Evolutionary conservation across 2,888 invertebrate genomes (phyloP).

Genomic region (Pachydiplax longipennis): DNA sequence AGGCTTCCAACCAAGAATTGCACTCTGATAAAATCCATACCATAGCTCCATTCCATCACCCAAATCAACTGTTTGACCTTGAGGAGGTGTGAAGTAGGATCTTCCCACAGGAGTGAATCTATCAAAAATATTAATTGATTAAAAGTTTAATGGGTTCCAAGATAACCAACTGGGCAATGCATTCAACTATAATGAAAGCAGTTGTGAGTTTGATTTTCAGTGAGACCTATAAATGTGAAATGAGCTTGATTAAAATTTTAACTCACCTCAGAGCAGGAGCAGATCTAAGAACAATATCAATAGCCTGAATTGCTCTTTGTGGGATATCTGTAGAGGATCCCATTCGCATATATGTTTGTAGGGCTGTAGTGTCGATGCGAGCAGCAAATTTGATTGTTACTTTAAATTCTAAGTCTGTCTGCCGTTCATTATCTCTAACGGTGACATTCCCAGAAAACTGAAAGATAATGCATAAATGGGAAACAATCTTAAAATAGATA

Average conservation of each 20-base stretch:
- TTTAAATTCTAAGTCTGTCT: constrained; percentile 58
- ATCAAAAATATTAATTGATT: constrained; percentile 21
- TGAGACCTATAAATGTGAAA: no score
- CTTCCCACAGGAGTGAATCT: constrained; percentile 70
- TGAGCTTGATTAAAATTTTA: no score
- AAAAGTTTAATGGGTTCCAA: no score
- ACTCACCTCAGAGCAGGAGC: constrained; percentile 64
- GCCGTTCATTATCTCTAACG: constrained; percentile 57
- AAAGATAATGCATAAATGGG: background rate
- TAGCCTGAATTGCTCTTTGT: constrained; percentile 74
- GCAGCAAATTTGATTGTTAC: constrained; percentile 66
- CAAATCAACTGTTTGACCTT: constrained; percentile 62
- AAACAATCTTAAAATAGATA: background rate
- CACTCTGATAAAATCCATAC: constrained; percentile 93
- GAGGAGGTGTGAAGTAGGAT: constrained; percentile 76
- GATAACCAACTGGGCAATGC: no score
- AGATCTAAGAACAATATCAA: constrained; percentile 82
- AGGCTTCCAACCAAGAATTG: constrained; percentile 86
- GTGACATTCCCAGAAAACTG: constrained; percentile 55
- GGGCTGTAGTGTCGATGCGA: constrained; percentile 63
- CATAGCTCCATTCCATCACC: constrained; percentile 88
- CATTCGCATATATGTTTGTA: constrained; percentile 56
- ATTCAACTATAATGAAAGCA: no score
- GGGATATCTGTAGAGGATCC: constrained; percentile 62
- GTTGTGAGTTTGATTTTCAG: no score